These are phyloP conservation scores for Drosophila mercatorum DNA, from an alignment of 2,888 invertebrate species.

Conservation along the genomic window DNA sequence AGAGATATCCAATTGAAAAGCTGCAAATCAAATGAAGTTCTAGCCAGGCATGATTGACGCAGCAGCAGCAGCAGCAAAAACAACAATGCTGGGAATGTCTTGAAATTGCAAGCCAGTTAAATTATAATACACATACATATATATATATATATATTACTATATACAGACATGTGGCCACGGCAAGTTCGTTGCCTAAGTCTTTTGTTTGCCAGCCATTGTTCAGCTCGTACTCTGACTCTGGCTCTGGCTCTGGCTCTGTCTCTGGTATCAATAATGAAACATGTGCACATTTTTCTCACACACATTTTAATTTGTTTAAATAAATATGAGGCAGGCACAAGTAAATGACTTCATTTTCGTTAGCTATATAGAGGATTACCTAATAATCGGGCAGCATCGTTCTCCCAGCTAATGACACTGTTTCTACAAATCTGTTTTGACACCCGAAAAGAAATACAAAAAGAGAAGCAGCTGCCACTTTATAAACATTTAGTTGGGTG, in stretches of 20 bases:
- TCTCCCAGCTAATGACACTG: slow-evolving; percentile 64
- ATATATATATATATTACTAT: slow-evolving; percentile 17
- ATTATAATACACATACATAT: slow-evolving; percentile 56
- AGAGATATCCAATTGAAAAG: slow-evolving; percentile 42
- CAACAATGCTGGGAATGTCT: slow-evolving; percentile 74
- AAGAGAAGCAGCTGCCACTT: slow-evolving; percentile 43
- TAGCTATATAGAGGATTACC: slow-evolving; percentile 24
- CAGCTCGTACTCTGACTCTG: neutral
- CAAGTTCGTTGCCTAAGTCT: slow-evolving; percentile 76
- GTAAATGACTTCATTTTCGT: slow-evolving; percentile 70
- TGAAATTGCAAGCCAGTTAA: slow-evolving; percentile 68
- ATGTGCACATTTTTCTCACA: slow-evolving; percentile 53
- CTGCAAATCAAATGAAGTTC: slow-evolving; percentile 57
- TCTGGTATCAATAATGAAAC: slow-evolving; percentile 57
- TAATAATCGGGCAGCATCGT: slow-evolving; percentile 42
- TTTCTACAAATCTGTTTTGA: slow-evolving; percentile 58
- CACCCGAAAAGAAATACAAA: slow-evolving; percentile 41
- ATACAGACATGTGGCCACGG: slow-evolving; percentile 22
- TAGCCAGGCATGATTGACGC: slow-evolving; percentile 57
- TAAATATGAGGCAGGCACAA: slow-evolving; percentile 53
- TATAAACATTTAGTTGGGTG: slow-evolving; percentile 74
- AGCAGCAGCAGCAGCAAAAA: slow-evolving; percentile 35
- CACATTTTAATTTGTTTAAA: slow-evolving; percentile 71
- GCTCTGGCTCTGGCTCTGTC: slow-evolving; percentile 2
- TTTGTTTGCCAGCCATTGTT: slow-evolving; percentile 61